These are phyloP conservation scores for Heliconius hermathena DNA, from an alignment of 1,140 invertebrate species.

Conservation along the genomic window DNA sequence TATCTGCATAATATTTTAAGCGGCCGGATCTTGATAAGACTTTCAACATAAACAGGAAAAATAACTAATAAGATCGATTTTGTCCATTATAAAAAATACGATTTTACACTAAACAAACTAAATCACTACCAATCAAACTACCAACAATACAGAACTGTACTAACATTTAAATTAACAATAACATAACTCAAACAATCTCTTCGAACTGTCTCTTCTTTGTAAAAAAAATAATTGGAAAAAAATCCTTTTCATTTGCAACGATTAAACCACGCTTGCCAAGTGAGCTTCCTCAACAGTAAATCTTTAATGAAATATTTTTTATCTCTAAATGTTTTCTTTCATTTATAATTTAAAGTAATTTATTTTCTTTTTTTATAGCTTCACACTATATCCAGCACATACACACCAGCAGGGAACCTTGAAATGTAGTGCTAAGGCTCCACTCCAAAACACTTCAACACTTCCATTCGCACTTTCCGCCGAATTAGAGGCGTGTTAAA, in stretches of 20 bases:
- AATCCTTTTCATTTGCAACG: conserved; percentile 17
- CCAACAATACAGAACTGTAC: conserved; percentile 21
- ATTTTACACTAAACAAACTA: background rate
- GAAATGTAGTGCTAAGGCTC: no score
- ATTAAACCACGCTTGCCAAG: conserved; percentile 49
- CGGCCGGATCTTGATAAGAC: no score
- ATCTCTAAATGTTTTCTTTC: background rate
- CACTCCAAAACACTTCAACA: no score
- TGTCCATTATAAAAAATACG: background rate
- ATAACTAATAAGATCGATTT: background rate
- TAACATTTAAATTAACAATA: conserved; percentile 28
- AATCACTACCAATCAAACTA: background rate
- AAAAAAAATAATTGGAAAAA: background rate
- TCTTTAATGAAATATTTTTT: conserved; percentile 42
- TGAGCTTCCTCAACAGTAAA: conserved; percentile 49
- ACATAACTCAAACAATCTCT: background rate
- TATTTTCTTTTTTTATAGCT: background rate
- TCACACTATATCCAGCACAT: no score
- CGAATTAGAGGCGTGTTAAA: no score
- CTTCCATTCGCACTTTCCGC: no score
- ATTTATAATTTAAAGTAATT: background rate
- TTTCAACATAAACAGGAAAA: background rate
- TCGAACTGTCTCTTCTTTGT: background rate
- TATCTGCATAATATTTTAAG: no score
- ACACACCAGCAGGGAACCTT: no score